phyloP scores from a whole-genome alignment of 2,113 vertebrate species.

The Pantherophis guttatus region DNA sequence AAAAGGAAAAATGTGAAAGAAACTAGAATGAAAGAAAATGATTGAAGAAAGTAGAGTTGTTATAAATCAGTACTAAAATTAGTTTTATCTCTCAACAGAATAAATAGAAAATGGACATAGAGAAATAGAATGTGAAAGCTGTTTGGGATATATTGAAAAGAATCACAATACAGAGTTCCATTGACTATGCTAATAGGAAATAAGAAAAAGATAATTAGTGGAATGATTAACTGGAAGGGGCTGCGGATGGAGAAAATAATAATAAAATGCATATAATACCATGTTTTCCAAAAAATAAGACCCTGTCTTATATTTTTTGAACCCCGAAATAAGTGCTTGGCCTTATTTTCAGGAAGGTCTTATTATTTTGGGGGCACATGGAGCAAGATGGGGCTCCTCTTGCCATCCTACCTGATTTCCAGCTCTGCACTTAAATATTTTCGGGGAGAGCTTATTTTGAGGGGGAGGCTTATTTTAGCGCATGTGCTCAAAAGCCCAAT shows the following conservation, averaged over 20 bases:
- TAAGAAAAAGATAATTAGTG: not conserved
- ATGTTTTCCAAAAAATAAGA: too few species aligned
- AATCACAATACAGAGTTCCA: not conserved
- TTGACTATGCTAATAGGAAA: not conserved
- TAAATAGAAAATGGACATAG: not conserved
- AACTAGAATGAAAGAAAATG: not conserved
- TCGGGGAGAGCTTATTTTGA: too few species aligned
- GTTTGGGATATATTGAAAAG: not conserved
- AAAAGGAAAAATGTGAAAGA: not conserved
- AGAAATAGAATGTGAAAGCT: not conserved
- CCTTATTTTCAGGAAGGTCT: too few species aligned
- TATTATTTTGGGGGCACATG: too few species aligned
- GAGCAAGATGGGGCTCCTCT: too few species aligned
- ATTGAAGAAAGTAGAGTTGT: not conserved
- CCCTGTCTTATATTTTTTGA: too few species aligned
- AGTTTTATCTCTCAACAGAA: not conserved
- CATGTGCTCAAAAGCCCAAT: too few species aligned
- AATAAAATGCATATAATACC: not conserved
- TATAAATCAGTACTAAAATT: not conserved
- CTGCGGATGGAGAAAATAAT: not conserved
- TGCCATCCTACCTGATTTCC: too few species aligned
- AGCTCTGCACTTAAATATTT: too few species aligned
- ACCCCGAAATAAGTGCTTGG: too few species aligned
- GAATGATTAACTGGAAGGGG: not conserved
- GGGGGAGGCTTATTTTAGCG: too few species aligned